phyloP scores from a whole-genome alignment of 2,888 invertebrate species.

The Pandemis cinnamomeana region DNA sequence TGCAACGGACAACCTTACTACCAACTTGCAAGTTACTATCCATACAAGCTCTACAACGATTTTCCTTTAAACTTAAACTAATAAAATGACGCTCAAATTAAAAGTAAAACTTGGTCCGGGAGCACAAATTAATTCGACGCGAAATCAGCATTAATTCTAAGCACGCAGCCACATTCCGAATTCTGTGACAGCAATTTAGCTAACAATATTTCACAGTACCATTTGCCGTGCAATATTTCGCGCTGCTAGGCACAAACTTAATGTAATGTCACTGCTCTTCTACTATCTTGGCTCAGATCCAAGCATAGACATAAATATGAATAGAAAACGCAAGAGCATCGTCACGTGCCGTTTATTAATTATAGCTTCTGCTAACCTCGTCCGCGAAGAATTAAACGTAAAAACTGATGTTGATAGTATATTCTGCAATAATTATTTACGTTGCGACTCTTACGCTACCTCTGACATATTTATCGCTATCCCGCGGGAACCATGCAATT shows the following conservation, averaged over 20 bases:
- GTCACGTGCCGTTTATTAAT: not conserved
- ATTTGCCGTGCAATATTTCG: slow-evolving; percentile 18
- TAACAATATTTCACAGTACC: not conserved
- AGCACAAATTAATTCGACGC: not conserved
- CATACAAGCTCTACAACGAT: no score
- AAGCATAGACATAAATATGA: not conserved
- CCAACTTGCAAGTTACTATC: no score
- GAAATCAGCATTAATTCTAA: slow-evolving; percentile 3
- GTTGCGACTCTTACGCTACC: no score
- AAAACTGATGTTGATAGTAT: no score
- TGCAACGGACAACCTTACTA: no score
- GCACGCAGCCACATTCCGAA: not conserved
- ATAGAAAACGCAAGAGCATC: not conserved
- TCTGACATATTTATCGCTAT: no score
- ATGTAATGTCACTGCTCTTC: slow-evolving; percentile 3
- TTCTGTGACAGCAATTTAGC: slow-evolving; percentile 2
- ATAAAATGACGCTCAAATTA: no score
- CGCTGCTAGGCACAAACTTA: not conserved
- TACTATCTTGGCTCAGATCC: not conserved
- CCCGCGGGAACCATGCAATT: no score
- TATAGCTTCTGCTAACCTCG: no score
- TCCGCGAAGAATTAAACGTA: no score
- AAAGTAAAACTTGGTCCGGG: not conserved
- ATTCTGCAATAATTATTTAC: no score
- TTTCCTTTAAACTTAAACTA: no score